Evolutionary conservation across 2,888 invertebrate species (phyloP), one percentile per base, ranked within the genome.

Genomic region (Hirudinaria manillensis): DNA sequence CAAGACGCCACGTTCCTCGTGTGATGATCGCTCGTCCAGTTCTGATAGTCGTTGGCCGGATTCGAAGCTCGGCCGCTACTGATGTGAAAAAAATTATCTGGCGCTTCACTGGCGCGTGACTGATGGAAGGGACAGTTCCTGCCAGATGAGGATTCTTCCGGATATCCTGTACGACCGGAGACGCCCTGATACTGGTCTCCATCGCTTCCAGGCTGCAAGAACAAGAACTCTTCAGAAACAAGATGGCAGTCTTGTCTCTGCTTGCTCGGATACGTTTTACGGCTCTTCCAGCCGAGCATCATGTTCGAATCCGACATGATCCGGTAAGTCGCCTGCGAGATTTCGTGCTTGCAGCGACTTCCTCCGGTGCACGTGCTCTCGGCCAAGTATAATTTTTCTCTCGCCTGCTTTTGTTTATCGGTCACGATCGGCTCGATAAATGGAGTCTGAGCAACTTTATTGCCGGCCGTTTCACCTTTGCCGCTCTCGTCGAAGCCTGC

Each of bases 371-470:
- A 61, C 24, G 61, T 29, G 24, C 10, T 29, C 3, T 61, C 61
- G 29, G 61, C 61, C 24, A 61, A 16, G 24, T 24, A 24, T 29
- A 61, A 29, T 61, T 61, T 61, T 61, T 61, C 61, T 24, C 61
- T 61, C 21, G 61, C 24, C 29, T 61, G 24, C 29, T 61, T 61
- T 29, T 61, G 61, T 61, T 61, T 61, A 61, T 61, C 29, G 53
- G 13, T 16, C n/a, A n/a, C 29, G 45, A 45, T 16, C 7, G 61
- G 24, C 24, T 61, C 61, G 29, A 61, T 29, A 29, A 61, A 61
- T 27, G 61, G 61, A 61, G 24, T 29, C 61, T 61, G 61, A 61
- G 61, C 24, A 27, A 61, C 61, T 24, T 24, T 61, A 29, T 61
- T 29, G 61, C 29, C 29, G 29, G 29, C 29, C 61, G 24, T 24